Evolutionary conservation across 2,797 vertebrate genomes (phyloP).

Genomic region (Pseudomugil gertrudae): DNA sequence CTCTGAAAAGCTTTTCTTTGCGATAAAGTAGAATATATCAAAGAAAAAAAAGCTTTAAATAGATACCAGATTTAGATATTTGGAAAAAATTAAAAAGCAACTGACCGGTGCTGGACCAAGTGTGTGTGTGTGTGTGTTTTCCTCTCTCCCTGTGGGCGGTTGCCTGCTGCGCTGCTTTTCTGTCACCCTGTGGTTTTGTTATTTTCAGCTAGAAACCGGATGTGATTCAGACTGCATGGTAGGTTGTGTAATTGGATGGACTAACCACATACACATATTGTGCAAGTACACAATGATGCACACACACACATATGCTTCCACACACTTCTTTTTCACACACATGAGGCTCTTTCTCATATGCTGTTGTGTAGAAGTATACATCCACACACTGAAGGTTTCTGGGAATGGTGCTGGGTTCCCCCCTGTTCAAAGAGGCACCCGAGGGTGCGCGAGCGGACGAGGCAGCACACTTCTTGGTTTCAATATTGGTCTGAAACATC

Average conservation of each 20-base stretch:
- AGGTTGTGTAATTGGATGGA: slow-evolving; percentile 81
- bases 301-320: slow-evolving; percentile 2
- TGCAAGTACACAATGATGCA: background rate
- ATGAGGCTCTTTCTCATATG: slow-evolving; percentile 25
- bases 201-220: slow-evolving; percentile 84
- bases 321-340: background rate
- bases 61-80: slow-evolving; percentile 5
- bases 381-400: slow-evolving; percentile 74
- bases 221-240: slow-evolving; percentile 83
- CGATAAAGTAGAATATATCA: background rate
- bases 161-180: slow-evolving; percentile 74
- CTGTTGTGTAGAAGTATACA: slow-evolving; percentile 30
- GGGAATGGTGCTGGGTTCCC: slow-evolving; percentile 73
- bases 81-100: slow-evolving; percentile 37
- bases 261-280: slow-evolving; percentile 54
- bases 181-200: slow-evolving; percentile 82
- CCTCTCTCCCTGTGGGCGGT: slow-evolving; percentile 57
- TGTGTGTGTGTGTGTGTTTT: slow-evolving; percentile 33
- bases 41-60: background rate
- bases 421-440: slow-evolving; percentile 54
- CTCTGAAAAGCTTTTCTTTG: background rate
- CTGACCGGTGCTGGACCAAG: slow-evolving; percentile 39
- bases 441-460: slow-evolving; percentile 51
- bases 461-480: slow-evolving; percentile 64
- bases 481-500: slow-evolving; percentile 70